Percentiles rank a stretch among this genome's conserved stretches.
These are phyloP conservation scores for Drosophila melanosoma DNA, from an alignment of 2,888 invertebrate genomes.

Conservation along the genomic window DNA sequence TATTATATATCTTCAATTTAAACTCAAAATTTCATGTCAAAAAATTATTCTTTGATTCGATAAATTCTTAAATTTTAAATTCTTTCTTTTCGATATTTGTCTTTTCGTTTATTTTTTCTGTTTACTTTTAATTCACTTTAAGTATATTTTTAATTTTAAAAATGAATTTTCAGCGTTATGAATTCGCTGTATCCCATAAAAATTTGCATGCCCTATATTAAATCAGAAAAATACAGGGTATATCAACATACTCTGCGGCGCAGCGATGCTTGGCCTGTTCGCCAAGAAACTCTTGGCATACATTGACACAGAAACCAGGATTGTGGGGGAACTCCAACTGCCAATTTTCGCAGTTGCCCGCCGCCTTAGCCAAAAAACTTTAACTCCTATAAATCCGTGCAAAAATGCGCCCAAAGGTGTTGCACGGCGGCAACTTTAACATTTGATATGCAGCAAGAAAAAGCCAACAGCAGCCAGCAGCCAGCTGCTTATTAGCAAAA, in stretches of 20 bases:
- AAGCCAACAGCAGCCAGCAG: neutral
- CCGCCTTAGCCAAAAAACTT: slow-evolving; percentile 31
- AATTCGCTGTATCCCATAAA: neutral
- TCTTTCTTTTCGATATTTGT: neutral
- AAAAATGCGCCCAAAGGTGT: slow-evolving; percentile 38
- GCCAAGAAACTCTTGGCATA: slow-evolving; percentile 58
- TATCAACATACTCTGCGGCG: slow-evolving; percentile 64
- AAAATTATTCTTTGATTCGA: neutral
- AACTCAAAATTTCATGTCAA: neutral
- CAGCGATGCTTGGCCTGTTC: slow-evolving; percentile 61
- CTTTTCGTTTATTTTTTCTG: neutral
- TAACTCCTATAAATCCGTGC: slow-evolving; percentile 36
- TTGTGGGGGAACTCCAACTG: neutral
- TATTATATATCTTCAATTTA: neutral
- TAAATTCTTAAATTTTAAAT: neutral
- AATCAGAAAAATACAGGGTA: slow-evolving; percentile 32
- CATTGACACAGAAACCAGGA: slow-evolving; percentile 67
- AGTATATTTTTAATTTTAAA: neutral
- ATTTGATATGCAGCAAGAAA: slow-evolving; percentile 30
- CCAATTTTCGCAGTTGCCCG: slow-evolving; percentile 15
- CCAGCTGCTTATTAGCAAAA: slow-evolving; percentile 69
- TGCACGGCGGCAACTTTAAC: slow-evolving; percentile 43
- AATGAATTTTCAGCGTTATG: neutral
- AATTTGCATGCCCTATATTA: neutral
- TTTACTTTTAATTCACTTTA: neutral